Conservation (phyloP, 2,797 vertebrate genomes). For the Crotalus adamanteus region DNA sequence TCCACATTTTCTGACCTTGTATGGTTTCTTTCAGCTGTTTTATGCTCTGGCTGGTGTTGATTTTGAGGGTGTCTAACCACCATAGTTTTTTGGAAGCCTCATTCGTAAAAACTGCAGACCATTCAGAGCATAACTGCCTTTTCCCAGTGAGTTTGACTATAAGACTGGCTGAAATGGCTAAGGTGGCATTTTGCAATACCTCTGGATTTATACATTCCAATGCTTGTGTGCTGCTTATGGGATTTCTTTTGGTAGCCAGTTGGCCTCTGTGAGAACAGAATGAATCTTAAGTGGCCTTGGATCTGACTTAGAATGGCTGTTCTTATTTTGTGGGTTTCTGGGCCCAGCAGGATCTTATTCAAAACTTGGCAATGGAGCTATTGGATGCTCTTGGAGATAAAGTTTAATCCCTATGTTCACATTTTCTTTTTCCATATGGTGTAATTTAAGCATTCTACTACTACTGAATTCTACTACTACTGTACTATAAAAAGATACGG, state of each 20-base stretch:
- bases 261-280: background rate
- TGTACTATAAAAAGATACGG: background rate
- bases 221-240: background rate
- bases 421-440: background rate
- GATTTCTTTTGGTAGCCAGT: background rate
- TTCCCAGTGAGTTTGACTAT: too few relatives aligned
- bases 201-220: background rate
- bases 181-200: background rate
- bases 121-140: too few relatives aligned
- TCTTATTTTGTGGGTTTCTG: background rate
- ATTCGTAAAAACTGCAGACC: too few relatives aligned
- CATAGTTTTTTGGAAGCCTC: too few relatives aligned
- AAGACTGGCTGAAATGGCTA: background rate
- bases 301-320: background rate
- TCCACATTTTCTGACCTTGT: too few relatives aligned
- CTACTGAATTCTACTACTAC: background rate
- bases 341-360: too few relatives aligned
- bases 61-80: too few relatives aligned
- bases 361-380: background rate
- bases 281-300: background rate
- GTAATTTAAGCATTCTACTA: background rate
- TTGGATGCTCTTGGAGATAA: background rate
- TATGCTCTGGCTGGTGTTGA: too few relatives aligned
- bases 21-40: too few relatives aligned
- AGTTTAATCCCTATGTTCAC: background rate